Percentiles rank a stretch among this genome's conserved stretches.
Evolutionary conservation across 2,797 vertebrate species (phyloP).

Genomic region (Pseudocheirus occidentalis): DNA sequence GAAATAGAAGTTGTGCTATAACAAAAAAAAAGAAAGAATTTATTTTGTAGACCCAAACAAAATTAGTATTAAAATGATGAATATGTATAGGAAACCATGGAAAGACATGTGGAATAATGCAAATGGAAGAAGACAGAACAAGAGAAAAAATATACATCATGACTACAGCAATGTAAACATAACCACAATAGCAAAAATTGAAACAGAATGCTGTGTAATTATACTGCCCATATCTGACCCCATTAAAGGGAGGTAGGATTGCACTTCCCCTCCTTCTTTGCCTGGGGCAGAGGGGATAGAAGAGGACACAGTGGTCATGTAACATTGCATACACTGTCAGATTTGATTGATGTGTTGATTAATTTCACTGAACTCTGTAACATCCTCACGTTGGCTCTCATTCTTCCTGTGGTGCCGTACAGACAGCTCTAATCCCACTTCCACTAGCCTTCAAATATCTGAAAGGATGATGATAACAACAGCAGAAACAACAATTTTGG

Average conservation of each 20-base stretch:
- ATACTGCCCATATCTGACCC: background rate
- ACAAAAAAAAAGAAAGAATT: too few species aligned
- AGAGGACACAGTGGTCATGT: background rate
- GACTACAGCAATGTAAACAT: background rate
- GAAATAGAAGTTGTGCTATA: too few species aligned
- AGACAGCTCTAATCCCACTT: background rate
- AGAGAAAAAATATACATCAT: background rate
- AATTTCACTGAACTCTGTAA: background rate
- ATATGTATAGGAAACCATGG: background rate
- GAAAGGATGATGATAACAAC: background rate
- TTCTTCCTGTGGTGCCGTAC: background rate
- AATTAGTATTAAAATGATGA: background rate
- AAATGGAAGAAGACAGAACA: background rate
- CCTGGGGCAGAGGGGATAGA: background rate
- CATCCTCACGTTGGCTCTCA: background rate
- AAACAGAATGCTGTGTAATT: background rate
- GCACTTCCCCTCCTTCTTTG: background rate
- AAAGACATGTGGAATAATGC: background rate
- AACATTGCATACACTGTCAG: background rate
- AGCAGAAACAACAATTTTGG: background rate
- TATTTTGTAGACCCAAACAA: background rate
- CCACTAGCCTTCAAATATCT: background rate
- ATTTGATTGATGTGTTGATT: conserved; percentile 5
- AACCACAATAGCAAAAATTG: background rate
- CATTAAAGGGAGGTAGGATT: background rate